These are phyloP conservation scores for Biston betularia DNA, from an alignment of 2,888 invertebrate genomes.

Conservation along the genomic window DNA sequence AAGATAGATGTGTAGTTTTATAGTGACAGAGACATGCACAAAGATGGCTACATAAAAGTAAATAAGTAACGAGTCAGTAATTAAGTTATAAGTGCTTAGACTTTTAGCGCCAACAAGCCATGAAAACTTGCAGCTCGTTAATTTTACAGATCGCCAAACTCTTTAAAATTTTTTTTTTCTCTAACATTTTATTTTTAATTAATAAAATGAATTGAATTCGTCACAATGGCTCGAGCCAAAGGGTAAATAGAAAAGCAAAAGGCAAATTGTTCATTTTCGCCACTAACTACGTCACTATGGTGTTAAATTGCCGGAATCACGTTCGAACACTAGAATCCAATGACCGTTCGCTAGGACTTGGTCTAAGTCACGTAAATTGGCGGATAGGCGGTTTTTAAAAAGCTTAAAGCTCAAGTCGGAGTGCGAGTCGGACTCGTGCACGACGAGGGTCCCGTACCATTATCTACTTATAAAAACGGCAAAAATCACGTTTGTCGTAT, in stretches of 20 bases:
- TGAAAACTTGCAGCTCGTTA: background rate
- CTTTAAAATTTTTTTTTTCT: no score
- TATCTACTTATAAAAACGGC: no score
- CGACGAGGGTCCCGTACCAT: no score
- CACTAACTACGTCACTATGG: slow-evolving; percentile 26
- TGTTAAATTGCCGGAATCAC: slow-evolving; percentile 46
- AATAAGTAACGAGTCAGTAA: no score
- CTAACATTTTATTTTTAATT: no score
- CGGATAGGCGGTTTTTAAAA: background rate
- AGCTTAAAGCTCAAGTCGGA: background rate
- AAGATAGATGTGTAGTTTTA: slow-evolving; percentile 31
- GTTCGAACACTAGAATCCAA: slow-evolving; percentile 53
- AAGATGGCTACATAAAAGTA: background rate
- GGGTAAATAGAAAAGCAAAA: slow-evolving; percentile 5
- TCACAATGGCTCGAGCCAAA: slow-evolving; percentile 7
- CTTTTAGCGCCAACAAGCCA: no score
- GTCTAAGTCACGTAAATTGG: slow-evolving; percentile 39
- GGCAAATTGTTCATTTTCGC: slow-evolving; percentile 8
- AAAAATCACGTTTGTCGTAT: no score
- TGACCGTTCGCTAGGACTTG: slow-evolving; percentile 44
- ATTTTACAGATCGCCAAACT: background rate
- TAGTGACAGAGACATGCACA: slow-evolving; percentile 19
- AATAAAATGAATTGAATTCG: no score
- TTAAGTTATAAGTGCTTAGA: no score
- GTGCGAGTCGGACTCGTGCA: no score